phyloP scores from a whole-genome alignment of 2,113 vertebrate genomes.

The Stegastes partitus region DNA sequence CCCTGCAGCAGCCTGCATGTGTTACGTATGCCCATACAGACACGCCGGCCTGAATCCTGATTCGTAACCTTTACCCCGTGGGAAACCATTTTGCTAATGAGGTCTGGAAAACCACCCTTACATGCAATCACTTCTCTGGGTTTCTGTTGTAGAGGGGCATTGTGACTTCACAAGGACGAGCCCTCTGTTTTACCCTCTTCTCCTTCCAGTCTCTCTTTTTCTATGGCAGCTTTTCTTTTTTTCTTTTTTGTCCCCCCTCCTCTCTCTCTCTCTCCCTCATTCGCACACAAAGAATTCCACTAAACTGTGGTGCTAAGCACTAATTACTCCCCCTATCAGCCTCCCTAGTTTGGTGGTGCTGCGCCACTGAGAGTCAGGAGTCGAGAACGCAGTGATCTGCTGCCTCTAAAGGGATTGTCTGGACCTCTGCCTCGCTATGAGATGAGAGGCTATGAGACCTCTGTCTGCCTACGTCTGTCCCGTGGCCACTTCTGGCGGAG shows the following conservation, averaged over 20 bases:
- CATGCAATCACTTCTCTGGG: constrained; percentile 36
- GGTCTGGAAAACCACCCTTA: constrained; percentile 33
- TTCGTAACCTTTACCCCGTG: constrained; percentile 18
- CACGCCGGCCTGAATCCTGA: constrained; percentile 22
- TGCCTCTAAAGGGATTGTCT: constrained; percentile 48
- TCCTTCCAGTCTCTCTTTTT: not conserved
- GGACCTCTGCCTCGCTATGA: constrained; percentile 52
- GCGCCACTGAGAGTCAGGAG: constrained; percentile 33
- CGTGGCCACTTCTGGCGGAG: constrained; percentile 42
- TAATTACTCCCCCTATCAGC: constrained; percentile 63
- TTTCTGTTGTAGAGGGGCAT: constrained; percentile 17
- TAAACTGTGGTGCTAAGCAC: constrained; percentile 4
- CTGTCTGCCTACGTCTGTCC: constrained; percentile 29
- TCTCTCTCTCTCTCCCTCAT: not conserved
- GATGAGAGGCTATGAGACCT: constrained; percentile 45
- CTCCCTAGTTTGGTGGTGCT: constrained; percentile 38
- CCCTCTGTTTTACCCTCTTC: not conserved
- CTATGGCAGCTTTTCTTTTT: not conserved
- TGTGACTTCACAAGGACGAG: constrained; percentile 32
- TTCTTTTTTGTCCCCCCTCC: too few relatives aligned
- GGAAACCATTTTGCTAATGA: constrained; percentile 51
- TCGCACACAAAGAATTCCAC: constrained; percentile 37
- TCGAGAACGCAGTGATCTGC: constrained; percentile 35
- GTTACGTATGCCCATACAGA: constrained; percentile 1
- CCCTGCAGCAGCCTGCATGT: constrained; percentile 12